Evolutionary conservation across 2,797 vertebrate species (phyloP), one percentile per base, ranked within the genome.

Genomic region (Ptychadena robeensis): DNA sequence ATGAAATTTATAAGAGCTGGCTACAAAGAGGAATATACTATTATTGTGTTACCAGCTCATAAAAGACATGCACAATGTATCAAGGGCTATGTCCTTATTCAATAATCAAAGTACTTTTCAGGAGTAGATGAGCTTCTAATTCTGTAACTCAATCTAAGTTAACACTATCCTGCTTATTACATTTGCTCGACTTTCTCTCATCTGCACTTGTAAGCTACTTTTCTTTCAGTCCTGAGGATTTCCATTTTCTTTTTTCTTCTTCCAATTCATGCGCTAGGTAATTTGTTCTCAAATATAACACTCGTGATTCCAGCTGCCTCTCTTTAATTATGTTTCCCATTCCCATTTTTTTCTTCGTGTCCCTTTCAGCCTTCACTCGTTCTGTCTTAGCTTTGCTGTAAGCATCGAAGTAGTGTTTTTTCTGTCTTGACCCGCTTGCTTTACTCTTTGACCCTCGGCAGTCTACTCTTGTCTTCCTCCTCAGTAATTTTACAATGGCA

Each of bases 261-360:
- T 79, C 65, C 76, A 79, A 79, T 79, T 79, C 65, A 79, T 79
- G 76, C 53, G 65, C 76, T 68, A 69, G 76, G 76, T 79, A 79
- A 79, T 79, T 79, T 79, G 76, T 79, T 68, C 65, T 79, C 76
- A 79, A 69, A 79, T 79, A 67, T 79, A 79, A 79, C 76, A 79
- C 76, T 79, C 76, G 65, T 79, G 76, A 79, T 79, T 66, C 76
- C 76, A 69, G 76, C 65, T 79, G 64, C 67, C 76, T 79, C 76
- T 79, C 76, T 79, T 79, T 79, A 79, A 79, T 79, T 79, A 79
- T 68, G 76, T 79, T 66, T 79, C 44, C 65, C n/a, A 35, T 79
- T 79, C 76, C 44, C 40, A 4, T 37, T 79, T 44, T n/a, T 69
- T 64, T 79, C 65, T 69, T 27, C n/a, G 34, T 78, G 38, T 78